These are phyloP conservation scores for Catalaphyllia jardinei DNA, from an alignment of 64 coral and sea anemone genomes.

Conservation along the genomic window DNA sequence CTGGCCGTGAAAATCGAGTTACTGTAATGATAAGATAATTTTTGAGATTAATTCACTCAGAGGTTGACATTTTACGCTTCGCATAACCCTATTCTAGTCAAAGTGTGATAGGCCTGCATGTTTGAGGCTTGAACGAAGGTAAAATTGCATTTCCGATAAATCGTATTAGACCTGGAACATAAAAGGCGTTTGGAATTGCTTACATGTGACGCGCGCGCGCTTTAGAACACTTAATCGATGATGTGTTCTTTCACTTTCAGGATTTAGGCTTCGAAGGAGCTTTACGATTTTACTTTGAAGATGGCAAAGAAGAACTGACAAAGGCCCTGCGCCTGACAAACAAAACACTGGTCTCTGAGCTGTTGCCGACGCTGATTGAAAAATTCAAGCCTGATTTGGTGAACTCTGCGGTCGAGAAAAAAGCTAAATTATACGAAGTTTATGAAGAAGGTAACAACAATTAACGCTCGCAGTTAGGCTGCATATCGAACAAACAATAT, in stretches of 20 bases:
- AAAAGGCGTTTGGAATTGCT: background rate
- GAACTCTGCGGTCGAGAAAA: slow-evolving; percentile 63
- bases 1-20: slow-evolving; percentile 1
- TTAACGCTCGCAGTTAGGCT: background rate
- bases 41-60: background rate
- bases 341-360: slow-evolving; percentile 79
- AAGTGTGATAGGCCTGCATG: background rate
- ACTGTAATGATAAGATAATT: background rate
- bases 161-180: background rate
- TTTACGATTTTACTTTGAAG: slow-evolving; percentile 95
- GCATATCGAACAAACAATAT: background rate
- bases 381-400: slow-evolving; percentile 96
- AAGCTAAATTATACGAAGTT: slow-evolving; percentile 94
- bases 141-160: slow-evolving; percentile 7
- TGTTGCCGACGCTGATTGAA: slow-evolving; percentile 89
- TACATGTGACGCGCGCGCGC: background rate
- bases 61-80: slow-evolving; percentile 23
- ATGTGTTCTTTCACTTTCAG: slow-evolving; percentile 60
- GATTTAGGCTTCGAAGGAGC: slow-evolving; percentile 94
- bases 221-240: background rate
- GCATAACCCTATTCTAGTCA: background rate
- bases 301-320: slow-evolving; percentile 89
- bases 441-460: slow-evolving; percentile 80
- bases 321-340: slow-evolving; percentile 89
- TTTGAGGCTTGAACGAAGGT: slow-evolving; percentile 2